A percentile compares a stretch with the other conserved stretches of the same genome.
Evolutionary conservation across 2,113 vertebrate species (phyloP).

Genomic region (Antechinus flavipes): DNA sequence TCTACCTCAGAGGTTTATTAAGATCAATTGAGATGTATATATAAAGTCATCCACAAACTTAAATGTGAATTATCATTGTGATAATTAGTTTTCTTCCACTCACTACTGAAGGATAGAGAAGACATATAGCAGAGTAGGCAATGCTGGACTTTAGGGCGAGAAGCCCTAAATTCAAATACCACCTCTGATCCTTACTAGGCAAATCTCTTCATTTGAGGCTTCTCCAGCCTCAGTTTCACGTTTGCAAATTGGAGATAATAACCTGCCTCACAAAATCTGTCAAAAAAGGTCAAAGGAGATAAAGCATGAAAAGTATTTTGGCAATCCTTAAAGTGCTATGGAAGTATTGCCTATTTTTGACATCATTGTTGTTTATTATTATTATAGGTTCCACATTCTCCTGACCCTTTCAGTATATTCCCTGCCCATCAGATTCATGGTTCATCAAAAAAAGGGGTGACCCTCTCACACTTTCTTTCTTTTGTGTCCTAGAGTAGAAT

Average conservation of each 20-base stretch:
- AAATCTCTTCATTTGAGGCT: not conserved
- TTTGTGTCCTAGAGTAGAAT: not conserved
- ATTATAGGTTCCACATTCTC: not conserved
- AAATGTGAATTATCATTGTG: not conserved
- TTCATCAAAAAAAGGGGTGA: not conserved
- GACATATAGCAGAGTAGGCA: not conserved
- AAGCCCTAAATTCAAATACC: not conserved
- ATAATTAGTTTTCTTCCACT: not conserved
- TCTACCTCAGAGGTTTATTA: not conserved
- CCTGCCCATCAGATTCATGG: not conserved
- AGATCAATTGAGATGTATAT: not conserved
- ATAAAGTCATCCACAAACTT: not conserved
- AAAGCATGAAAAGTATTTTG: not conserved
- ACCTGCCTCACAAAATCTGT: not conserved
- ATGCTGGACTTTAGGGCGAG: not conserved
- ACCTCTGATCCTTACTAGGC: not conserved
- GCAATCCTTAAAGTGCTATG: not conserved
- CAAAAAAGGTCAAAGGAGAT: not conserved
- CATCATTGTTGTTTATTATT: not conserved
- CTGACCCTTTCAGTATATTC: not conserved
- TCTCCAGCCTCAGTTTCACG: not conserved
- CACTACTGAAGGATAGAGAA: not conserved
- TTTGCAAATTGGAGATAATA: not conserved
- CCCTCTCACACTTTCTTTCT: not conserved
- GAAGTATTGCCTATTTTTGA: not conserved